Evolutionary conservation across 1,140 invertebrate genomes (phyloP).

Genomic region (Heliconius himera): DNA sequence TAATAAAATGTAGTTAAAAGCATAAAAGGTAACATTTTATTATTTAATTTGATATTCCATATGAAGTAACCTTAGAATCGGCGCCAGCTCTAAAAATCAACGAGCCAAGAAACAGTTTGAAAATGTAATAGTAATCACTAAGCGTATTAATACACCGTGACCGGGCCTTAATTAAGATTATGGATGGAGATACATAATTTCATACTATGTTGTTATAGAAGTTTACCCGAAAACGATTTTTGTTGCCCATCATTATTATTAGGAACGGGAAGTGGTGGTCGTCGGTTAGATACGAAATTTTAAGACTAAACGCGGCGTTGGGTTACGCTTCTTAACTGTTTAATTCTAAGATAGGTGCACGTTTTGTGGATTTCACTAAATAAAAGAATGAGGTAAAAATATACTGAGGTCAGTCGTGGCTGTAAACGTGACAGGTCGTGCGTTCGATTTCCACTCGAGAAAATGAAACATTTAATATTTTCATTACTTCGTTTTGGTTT

Average conservation of each 20-base stretch:
- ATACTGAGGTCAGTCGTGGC: too few relatives aligned
- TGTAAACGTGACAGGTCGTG: too few relatives aligned
- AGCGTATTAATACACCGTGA: conserved; percentile 60
- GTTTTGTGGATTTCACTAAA: too few relatives aligned
- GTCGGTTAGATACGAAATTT: not conserved
- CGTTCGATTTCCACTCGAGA: too few relatives aligned
- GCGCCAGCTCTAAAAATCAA: conserved; percentile 57
- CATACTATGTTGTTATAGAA: conserved; percentile 26
- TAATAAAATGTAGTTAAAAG: conserved; percentile 26
- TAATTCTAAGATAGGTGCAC: too few relatives aligned
- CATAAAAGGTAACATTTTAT: conserved; percentile 25
- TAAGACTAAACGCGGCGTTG: not conserved
- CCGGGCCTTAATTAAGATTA: conserved; percentile 63
- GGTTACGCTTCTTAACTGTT: too few relatives aligned
- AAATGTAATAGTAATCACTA: conserved; percentile 56
- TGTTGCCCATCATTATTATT: conserved; percentile 8
- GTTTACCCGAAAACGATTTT: conserved; percentile 12
- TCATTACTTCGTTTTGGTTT: too few relatives aligned
- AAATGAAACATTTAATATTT: too few relatives aligned
- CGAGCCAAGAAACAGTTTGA: conserved; percentile 58
- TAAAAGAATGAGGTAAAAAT: too few relatives aligned
- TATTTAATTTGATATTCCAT: conserved; percentile 32
- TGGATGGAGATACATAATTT: conserved; percentile 48
- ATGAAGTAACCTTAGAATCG: conserved; percentile 33
- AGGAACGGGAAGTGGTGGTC: not conserved